Conservation (phyloP, 2,113 vertebrate species). For the Eublepharis macularius region DNA sequence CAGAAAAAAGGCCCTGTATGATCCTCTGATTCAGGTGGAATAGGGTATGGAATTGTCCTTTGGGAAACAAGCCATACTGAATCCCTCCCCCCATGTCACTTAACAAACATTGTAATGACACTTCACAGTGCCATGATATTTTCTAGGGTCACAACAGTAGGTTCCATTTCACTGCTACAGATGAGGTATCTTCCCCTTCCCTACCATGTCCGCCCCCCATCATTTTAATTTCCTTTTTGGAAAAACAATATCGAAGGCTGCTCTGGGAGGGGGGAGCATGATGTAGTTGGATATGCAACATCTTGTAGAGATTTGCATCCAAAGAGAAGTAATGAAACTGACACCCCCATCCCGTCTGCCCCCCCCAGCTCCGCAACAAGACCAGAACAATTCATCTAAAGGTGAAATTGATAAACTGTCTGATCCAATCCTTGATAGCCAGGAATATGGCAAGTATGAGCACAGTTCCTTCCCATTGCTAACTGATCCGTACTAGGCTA, state of each 20-base stretch:
- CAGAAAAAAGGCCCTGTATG: too few relatives aligned
- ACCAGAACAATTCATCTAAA: too few relatives aligned
- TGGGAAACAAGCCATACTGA: background rate
- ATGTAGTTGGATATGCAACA: background rate
- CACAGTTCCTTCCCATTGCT: background rate
- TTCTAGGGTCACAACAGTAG: background rate
- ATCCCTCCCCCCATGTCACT: accelerated
- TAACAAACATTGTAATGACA: background rate
- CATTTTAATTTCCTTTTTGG: background rate
- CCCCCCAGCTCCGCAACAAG: background rate
- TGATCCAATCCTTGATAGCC: background rate
- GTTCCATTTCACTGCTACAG: background rate
- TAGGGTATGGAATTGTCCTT: background rate
- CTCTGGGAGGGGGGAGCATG: background rate
- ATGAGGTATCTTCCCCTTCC: too few relatives aligned
- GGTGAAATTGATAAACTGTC: background rate
- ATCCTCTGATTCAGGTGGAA: background rate
- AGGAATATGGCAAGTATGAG: background rate
- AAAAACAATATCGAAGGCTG: background rate
- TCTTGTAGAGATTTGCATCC: background rate
- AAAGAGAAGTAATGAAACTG: background rate
- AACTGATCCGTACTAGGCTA: background rate
- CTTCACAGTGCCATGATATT: background rate
- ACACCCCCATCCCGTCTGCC: background rate
- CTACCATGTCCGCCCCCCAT: too few relatives aligned